Conservation (phyloP, 2,113 vertebrate species). For the Todiramphus chloris region DNA sequence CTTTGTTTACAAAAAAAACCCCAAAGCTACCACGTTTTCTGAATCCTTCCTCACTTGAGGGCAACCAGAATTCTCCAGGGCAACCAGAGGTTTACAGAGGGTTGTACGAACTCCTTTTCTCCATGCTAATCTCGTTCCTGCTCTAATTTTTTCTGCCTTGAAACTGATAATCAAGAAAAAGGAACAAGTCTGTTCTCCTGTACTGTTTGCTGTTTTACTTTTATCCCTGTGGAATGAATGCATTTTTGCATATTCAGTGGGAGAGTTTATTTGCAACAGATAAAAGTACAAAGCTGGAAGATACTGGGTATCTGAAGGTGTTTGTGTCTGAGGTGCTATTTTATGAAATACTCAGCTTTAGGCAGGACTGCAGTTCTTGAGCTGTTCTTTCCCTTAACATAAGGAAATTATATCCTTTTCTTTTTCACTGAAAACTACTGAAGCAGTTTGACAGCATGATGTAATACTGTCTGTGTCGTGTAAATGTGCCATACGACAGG, state of each 20-base stretch:
- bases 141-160: background rate
- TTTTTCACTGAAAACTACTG: background rate
- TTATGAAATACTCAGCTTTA: background rate
- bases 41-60: background rate
- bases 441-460: fast-evolving
- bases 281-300: background rate
- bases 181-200: background rate
- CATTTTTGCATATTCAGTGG: background rate
- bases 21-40: background rate
- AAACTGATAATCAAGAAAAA: background rate
- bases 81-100: background rate
- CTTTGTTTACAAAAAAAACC: background rate
- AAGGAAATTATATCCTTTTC: background rate
- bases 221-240: background rate
- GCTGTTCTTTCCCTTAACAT: background rate
- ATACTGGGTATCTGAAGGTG: background rate
- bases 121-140: background rate
- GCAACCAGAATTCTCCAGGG: background rate
- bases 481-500: background rate
- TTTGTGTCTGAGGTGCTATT: background rate
- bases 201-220: background rate
- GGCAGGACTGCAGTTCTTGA: background rate
- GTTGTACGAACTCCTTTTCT: background rate
- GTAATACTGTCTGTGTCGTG: too few relatives aligned
- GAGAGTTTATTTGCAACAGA: background rate